Conservation (phyloP, 2,797 vertebrate species). For the Sebastolobus alascanus region DNA sequence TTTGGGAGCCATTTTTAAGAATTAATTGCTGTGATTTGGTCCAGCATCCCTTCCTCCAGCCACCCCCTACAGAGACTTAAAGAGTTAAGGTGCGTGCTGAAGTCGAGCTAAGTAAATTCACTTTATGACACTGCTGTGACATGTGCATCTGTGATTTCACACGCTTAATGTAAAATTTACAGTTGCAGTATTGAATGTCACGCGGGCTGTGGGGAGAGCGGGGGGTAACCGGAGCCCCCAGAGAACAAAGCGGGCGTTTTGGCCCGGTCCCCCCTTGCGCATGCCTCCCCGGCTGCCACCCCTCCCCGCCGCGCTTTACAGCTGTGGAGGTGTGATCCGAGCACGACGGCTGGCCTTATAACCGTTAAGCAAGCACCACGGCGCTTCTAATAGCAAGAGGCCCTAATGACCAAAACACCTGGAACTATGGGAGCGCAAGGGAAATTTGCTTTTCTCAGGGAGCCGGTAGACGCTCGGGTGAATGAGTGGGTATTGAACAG, state of each 20-base stretch:
- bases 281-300: constrained; percentile 86
- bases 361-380: constrained; percentile 79
- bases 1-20: constrained; percentile 58
- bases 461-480: constrained; percentile 43
- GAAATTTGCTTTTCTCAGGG: constrained; percentile 65
- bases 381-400: constrained; percentile 72
- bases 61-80: constrained; percentile 70
- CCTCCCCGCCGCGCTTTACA: constrained; percentile 85
- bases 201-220: constrained; percentile 77
- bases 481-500: constrained; percentile 33
- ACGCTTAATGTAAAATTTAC: constrained; percentile 90
- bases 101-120: constrained; percentile 86
- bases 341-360: constrained; percentile 83
- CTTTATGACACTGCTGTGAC: constrained; percentile 88
- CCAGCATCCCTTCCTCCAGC: constrained; percentile 30
- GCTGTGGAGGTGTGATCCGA: constrained; percentile 90
- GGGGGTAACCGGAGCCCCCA: constrained; percentile 90
- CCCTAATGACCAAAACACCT: constrained; percentile 88
- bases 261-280: constrained; percentile 83
- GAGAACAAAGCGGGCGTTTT: constrained; percentile 90
- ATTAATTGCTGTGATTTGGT: constrained; percentile 77
- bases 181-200: constrained; percentile 90
- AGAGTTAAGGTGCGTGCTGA: constrained; percentile 79
- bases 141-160: constrained; percentile 93
- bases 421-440: constrained; percentile 66